Evolutionary conservation across 2,888 invertebrate genomes (phyloP).

Genomic region (Pandemis heparana): DNA sequence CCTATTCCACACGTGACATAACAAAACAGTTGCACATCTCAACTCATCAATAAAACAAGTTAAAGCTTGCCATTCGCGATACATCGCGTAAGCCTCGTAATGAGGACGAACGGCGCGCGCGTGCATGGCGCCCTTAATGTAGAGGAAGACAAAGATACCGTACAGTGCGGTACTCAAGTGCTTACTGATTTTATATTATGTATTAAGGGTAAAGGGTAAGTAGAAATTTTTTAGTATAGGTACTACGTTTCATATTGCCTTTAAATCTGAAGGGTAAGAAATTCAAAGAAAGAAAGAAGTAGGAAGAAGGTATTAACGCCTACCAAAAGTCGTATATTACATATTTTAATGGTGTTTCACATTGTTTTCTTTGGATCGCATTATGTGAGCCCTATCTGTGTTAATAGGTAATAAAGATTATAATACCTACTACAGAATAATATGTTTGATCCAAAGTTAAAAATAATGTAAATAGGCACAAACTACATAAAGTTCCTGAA

Average conservation of each 20-base stretch:
- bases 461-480: too few species aligned
- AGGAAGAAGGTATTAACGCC: too few species aligned
- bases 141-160: constrained; percentile 7
- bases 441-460: too few species aligned
- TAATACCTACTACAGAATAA: too few species aligned
- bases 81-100: constrained; percentile 74
- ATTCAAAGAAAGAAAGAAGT: too few species aligned
- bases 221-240: background rate
- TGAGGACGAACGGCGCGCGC: constrained; percentile 78
- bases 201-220: background rate
- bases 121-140: constrained; percentile 66
- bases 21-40: constrained; percentile 47
- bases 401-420: too few species aligned
- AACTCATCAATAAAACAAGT: constrained; percentile 74
- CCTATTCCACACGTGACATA: background rate
- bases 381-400: too few species aligned
- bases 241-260: too few species aligned
- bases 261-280: too few species aligned
- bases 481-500: too few species aligned
- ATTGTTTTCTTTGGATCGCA: background rate
- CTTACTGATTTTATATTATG: background rate
- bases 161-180: constrained; percentile 15
- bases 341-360: too few species aligned
- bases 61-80: constrained; percentile 73
- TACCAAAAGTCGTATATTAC: too few species aligned